Base-by-base conservation (phyloP, 2,888 invertebrate genomes). In the Nasonia oneida region DNA sequence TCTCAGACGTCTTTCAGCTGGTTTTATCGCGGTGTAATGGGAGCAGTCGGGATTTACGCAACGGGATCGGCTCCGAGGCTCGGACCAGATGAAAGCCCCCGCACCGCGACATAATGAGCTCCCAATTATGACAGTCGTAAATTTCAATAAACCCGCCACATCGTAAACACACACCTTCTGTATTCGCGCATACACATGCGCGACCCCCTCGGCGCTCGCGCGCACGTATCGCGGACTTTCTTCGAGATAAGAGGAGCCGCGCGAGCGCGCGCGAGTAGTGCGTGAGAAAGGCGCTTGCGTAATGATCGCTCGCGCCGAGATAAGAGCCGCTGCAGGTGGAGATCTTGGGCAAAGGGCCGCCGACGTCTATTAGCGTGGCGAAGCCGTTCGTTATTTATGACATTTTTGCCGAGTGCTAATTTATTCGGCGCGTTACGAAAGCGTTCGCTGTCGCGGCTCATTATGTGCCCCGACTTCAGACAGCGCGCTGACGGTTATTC, bases 231-330 rank as follows among this genome's bases (percentile, higher is more conserved):
- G 14, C 39, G 39, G n/a, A 67, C 67, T 67, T 67, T 67, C 71
- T 29, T 15, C 47, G 50, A 61, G 73, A 23, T 23, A 23, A 23
- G 23, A 23, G 23, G 23, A 23, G 23, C 23, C 23, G 23, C 23
- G 23, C 23, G 23, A 23, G 23, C 23, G 23, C 23, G 0, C 23
- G 23, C 23, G 50, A 61, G 73, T 18, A 23, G 71, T 80, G 84
- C 84, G 78, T 84, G 78, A 78, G 78, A 84, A 75, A 75, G 37
- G 64, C 64, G 73, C 80, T 75, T 80, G 29, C 79, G 80, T 64
- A 80, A 84, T 50, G 75, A 79, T 57, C 81, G 70, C 71, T 73
- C 50, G 74, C 3, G 67, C 86, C 81, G 80, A 83, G 84, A 82
- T 81, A 85, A 85, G 83, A 81, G n/a, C 29, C 29, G 29, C 29